Percentiles rank a stretch among this genome's conserved stretches.
Conservation (phyloP, 2,888 invertebrate species). For the Pilophorus perplexus region DNA sequence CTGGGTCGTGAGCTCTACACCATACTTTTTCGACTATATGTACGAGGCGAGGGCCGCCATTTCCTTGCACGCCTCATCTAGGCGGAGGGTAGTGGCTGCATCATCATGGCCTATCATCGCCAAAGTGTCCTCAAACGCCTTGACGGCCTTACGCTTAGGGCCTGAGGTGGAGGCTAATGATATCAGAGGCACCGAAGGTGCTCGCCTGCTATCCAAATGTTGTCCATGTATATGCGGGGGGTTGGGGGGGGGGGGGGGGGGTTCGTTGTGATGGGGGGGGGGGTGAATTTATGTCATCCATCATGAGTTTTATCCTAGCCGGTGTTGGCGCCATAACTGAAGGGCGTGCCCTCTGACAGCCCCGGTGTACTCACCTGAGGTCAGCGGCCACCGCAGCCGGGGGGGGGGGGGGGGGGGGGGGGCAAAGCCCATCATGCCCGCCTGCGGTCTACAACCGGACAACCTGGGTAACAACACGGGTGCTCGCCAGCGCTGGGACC, state of each 20-base stretch:
- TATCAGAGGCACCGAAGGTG: too few species aligned
- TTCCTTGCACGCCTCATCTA: background rate
- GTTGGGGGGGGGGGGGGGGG: background rate
- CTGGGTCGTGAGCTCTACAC: background rate
- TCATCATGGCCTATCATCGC: background rate
- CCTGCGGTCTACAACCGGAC: too few species aligned
- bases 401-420: too few species aligned
- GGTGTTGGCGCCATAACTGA: background rate
- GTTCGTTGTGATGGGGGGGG: background rate
- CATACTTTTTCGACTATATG: background rate
- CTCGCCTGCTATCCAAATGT: too few species aligned
- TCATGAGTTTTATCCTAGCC: background rate
- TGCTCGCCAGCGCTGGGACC: too few species aligned
- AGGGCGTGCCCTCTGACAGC: background rate
- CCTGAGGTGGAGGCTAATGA: too few species aligned
- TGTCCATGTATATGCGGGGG: too few species aligned
- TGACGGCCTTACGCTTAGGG: background rate
- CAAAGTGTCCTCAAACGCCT: background rate
- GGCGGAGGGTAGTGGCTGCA: background rate
- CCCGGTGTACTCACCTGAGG: slow-evolving; percentile 9
- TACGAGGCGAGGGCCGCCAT: background rate
- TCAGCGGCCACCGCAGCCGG: too few species aligned
- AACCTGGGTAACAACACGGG: too few species aligned
- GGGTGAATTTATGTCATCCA: background rate
- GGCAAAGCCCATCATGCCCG: too few species aligned